Percentiles rank a stretch among this genome's conserved stretches.
Conservation (phyloP, 2,797 vertebrate species). For the Peromyscus melanophrys region DNA sequence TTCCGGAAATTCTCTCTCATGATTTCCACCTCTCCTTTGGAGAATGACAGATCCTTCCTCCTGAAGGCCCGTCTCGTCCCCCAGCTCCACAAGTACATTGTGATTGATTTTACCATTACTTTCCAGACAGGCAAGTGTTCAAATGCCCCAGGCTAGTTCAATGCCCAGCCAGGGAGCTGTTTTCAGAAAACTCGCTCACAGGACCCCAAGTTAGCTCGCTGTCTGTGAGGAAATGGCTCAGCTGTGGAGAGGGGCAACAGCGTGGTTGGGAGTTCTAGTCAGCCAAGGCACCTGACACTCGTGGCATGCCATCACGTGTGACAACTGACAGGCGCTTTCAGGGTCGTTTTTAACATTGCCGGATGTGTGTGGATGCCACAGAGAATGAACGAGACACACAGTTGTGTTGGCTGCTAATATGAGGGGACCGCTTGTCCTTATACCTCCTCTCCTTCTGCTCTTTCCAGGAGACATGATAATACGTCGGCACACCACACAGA, state of each 20-base stretch:
- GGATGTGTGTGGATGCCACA: accelerated
- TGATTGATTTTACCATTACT: background rate
- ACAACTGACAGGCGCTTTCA: too few relatives aligned
- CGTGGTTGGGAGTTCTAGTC: background rate
- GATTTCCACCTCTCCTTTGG: background rate
- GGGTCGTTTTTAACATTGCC: background rate
- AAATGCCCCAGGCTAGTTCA: background rate
- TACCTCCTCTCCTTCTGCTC: constrained; percentile 45
- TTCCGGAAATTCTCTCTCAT: background rate
- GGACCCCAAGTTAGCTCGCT: background rate
- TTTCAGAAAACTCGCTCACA: background rate
- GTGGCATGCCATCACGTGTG: accelerated
- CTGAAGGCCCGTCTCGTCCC: background rate
- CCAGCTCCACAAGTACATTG: background rate
- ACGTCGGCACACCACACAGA: constrained; percentile 92
- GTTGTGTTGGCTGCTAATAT: background rate
- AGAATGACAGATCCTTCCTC: background rate
- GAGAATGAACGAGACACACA: accelerated
- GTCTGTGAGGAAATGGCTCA: background rate
- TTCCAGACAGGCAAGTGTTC: background rate
- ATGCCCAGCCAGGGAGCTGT: background rate
- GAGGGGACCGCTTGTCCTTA: background rate
- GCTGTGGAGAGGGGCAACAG: background rate
- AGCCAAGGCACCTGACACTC: too few relatives aligned
- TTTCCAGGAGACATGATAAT: constrained; percentile 94